Conservation (phyloP, 2,888 invertebrate species). For the Ischnura elegans region DNA sequence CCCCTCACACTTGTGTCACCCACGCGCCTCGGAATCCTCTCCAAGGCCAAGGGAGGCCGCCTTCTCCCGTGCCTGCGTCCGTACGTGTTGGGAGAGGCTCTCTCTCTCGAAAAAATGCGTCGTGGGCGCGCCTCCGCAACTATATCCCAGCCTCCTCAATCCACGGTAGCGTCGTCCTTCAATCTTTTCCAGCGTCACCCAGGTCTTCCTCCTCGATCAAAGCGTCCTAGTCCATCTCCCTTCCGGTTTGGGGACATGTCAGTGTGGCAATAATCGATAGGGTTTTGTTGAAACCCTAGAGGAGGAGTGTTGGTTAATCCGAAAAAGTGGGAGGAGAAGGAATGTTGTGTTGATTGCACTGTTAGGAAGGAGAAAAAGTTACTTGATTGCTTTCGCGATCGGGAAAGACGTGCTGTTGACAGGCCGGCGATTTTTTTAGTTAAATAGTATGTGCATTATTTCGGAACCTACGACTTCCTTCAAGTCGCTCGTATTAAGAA, state of each 20-base stretch:
- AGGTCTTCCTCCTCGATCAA: not conserved
- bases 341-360: too few species aligned
- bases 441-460: too few species aligned
- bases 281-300: too few species aligned
- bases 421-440: too few species aligned
- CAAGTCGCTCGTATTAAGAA: too few species aligned
- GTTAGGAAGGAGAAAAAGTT: too few species aligned
- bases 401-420: too few species aligned
- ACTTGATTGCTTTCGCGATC: too few species aligned
- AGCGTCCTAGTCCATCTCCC: not conserved
- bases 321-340: too few species aligned
- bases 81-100: constrained; percentile 28
- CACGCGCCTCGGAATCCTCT: constrained; percentile 28
- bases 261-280: too few species aligned
- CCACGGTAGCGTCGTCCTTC: constrained; percentile 7
- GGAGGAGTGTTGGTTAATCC: too few species aligned
- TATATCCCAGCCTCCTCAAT: not conserved
- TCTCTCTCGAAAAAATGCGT: constrained; percentile 52
- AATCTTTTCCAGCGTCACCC: constrained; percentile 15
- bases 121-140: constrained; percentile 56
- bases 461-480: too few species aligned
- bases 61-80: not conserved
- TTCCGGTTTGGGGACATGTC: not conserved
- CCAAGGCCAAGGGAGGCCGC: constrained; percentile 59
- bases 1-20: not conserved